Percentiles rank a stretch among this genome's conserved stretches.
Evolutionary conservation across 1,140 invertebrate genomes (phyloP).

Genomic region (Dinothrombium tinctorium): DNA sequence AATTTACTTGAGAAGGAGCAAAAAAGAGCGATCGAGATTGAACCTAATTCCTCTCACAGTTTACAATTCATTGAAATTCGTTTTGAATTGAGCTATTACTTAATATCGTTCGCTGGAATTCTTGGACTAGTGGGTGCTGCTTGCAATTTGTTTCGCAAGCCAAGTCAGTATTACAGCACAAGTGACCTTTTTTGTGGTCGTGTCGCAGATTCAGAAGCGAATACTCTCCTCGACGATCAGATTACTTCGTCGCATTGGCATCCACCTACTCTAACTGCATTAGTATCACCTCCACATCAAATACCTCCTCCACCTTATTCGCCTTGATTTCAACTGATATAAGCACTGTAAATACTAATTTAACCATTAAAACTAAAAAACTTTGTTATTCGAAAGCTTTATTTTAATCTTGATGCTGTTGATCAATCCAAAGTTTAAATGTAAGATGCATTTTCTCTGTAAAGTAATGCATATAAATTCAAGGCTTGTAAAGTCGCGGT

Average conservation of each 20-base stretch:
- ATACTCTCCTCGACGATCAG: not conserved
- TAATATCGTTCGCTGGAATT: conserved; percentile 13
- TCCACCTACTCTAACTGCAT: not conserved
- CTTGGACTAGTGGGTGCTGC: conserved; percentile 13
- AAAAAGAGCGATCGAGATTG: not conserved
- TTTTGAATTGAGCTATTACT: conserved; percentile 15
- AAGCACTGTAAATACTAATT: no score
- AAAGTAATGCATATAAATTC: no score
- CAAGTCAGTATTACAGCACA: conserved; percentile 4
- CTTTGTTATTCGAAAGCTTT: no score
- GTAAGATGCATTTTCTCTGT: no score
- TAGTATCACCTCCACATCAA: not conserved
- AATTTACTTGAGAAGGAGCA: conserved; percentile 13
- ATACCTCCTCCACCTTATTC: not conserved
- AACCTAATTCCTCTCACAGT: not conserved
- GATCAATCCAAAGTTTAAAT: no score
- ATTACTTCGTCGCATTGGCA: not conserved
- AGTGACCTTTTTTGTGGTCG: not conserved
- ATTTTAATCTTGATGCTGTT: no score
- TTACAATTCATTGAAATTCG: conserved; percentile 14
- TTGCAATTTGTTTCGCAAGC: conserved; percentile 12
- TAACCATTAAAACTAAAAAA: no score
- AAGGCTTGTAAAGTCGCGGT: no score
- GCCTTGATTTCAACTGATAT: no score
- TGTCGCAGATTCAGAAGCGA: not conserved